Evolutionary conservation across 2,797 vertebrate genomes (phyloP).

Genomic region (Propithecus perrieri): DNA sequence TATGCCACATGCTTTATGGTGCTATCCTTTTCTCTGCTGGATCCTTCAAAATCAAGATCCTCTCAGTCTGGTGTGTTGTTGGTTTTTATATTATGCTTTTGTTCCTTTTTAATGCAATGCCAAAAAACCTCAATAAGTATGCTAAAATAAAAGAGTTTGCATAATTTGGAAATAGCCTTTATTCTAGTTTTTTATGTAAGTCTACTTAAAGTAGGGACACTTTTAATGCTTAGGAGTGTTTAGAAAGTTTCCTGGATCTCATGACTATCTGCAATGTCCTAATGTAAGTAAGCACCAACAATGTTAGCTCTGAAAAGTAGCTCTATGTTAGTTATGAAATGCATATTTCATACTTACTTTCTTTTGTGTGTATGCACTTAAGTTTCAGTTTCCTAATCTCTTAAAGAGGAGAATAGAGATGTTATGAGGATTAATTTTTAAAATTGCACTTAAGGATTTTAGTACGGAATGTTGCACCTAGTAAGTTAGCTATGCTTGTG

Average conservation of each 20-base stretch:
- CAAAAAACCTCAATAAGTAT: constrained; percentile 45
- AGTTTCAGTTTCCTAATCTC: constrained; percentile 10
- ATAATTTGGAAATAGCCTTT: constrained; percentile 35
- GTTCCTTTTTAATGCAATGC: constrained; percentile 45
- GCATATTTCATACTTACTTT: neutral
- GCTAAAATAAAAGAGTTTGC: constrained; percentile 25
- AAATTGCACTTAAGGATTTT: neutral
- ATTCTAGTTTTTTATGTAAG: neutral
- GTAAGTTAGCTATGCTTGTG: neutral
- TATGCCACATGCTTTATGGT: constrained; percentile 68
- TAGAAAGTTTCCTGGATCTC: neutral
- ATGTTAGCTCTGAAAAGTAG: neutral
- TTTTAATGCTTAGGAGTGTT: neutral
- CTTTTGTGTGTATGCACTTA: neutral
- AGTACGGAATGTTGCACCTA: neutral
- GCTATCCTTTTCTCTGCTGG: constrained; percentile 75
- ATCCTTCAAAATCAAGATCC: constrained; percentile 62
- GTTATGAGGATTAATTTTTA: neutral
- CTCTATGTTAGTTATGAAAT: neutral
- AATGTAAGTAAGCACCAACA: neutral
- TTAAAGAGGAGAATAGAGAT: neutral
- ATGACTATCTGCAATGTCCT: neutral
- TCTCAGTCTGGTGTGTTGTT: constrained; percentile 18
- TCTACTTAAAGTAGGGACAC: neutral
- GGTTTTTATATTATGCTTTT: constrained; percentile 48